These are phyloP conservation scores for Megalonaias nervosa DNA, from an alignment of 1,140 invertebrate genomes.

Conservation along the genomic window DNA sequence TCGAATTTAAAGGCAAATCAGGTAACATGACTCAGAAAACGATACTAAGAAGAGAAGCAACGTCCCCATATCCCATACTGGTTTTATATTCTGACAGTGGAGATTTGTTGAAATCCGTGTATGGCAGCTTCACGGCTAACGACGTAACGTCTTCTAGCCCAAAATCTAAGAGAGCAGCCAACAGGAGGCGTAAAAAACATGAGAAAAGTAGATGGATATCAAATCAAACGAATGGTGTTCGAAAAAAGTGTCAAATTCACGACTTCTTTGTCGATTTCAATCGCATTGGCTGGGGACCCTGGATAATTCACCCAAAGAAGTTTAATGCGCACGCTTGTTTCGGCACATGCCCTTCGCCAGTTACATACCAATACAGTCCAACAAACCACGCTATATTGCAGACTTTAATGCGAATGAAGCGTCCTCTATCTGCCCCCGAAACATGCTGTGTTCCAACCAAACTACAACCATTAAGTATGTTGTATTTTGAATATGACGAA, in stretches of 20 bases:
- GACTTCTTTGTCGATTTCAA: conserved; percentile 92
- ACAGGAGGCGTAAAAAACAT: conserved; percentile 3
- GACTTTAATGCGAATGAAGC: conserved; percentile 84
- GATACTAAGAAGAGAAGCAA: no score
- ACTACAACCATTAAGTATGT: conserved; percentile 66
- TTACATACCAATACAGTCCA: conserved; percentile 70
- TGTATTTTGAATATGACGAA: conserved; percentile 70
- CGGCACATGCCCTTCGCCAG: conserved; percentile 84
- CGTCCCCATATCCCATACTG: conserved; percentile 30
- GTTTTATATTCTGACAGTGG: conserved; percentile 54
- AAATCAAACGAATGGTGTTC: conserved; percentile 14
- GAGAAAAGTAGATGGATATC: conserved; percentile 27
- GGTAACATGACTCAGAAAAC: no score
- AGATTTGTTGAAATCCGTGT: conserved; percentile 50
- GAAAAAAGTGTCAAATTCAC: conserved; percentile 45
- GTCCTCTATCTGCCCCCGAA: conserved; percentile 40
- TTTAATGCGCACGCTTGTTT: conserved; percentile 96
- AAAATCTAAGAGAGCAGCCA: conserved; percentile 4
- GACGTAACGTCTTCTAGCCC: conserved; percentile 4
- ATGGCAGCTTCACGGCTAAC: conserved; percentile 43
- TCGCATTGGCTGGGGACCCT: conserved; percentile 97
- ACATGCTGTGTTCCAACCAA: conserved; percentile 71
- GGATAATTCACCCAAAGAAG: conserved; percentile 97
- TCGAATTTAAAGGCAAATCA: no score
- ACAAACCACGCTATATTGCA: conserved; percentile 99